Evolutionary conservation across 2,888 invertebrate genomes (phyloP), one percentile per base, ranked within the genome.

Genomic region (Diarsia brunnea): DNA sequence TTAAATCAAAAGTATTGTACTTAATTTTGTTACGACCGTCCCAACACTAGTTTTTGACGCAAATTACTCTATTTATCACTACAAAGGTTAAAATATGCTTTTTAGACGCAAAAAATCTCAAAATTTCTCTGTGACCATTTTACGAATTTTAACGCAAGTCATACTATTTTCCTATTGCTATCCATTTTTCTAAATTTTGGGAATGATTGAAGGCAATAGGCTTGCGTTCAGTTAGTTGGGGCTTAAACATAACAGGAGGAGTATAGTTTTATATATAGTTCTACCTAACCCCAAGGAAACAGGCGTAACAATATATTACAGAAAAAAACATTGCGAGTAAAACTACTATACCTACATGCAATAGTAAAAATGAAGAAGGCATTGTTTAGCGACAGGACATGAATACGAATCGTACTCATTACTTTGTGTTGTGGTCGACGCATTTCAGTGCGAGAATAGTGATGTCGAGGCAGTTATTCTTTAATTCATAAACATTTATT

Each of bases 381-480:
- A 67, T 70, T 80, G 58, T 49, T 38, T 12, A 1, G 19, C 14
- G 38, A 69, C 45, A n/a, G 21, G 3, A 58, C 24, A 21, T 66
- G 81, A 73, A 81, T 81, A 66, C 58, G 53, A 67, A 81, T 58
- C 11, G n/a, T 49, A 19, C 45, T 27, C 60, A 79, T 80, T 73
- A 58, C 1, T 67, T 73, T 69, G 8, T 61, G 60, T 58, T 58
- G 51, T 12, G 38, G 55, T 80, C 14, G 11, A 45, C 31, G 47
- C 31, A 16, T 43, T 67, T 47, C 65, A 38, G 7, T 65, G 24
- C 10, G 27, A 53, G 60, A n/a, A 65, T 60, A 45, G 31, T 64
- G 11, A 75, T 60, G 49, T 19, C 21, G 19, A 11, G 38, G 43
- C 49, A 31, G 7, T 47, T 31, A 45, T 16, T 31, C 1, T 31